Evolutionary conservation across 2,113 vertebrate genomes (phyloP), one percentile per base, ranked within the genome.

Genomic region (Mugil cephalus): DNA sequence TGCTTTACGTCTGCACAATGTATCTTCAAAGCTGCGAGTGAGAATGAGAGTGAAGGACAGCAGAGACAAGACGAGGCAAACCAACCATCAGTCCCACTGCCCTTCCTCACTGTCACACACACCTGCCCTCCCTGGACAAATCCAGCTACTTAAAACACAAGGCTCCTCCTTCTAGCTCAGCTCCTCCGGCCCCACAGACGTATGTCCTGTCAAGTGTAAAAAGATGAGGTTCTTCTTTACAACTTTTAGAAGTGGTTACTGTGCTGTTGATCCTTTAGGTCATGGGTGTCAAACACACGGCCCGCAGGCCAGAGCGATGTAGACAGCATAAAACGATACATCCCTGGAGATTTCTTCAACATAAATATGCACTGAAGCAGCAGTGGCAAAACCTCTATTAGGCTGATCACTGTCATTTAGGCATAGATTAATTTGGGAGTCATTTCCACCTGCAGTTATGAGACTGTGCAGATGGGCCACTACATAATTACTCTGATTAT

Each of bases 71-170:
- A 38, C 52, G 68, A 79, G 64, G 74, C 70, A 83, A 84, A 88
- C 74, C 80, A 64, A 74, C 58, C 74, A 87, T 87, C 80, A 11
- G 45, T 87, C 83, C 81, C 63, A 6, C 46, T 63, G 79, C n/a
- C 50, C 76, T 46, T 58, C 36, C 67, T 73, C 59, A 50, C 54
- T 69, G 74, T 69, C 75, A 75, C 67, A 75, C 67, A 79, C 77
- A 69, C 60, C 77, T 58, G 39, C 64, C 12, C 66, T 65, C 54
- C 59, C 43, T 35, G 53, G 77, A 82, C 77, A 79, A 83, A 81
- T 70, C 68, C 19, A 15, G 61, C 65, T 11, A 65, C 74, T 52
- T 83, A 64, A 42, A 82, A 68, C 77, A 58, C 69, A 45, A 17
- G 58, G 75, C 74, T 47, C 67, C 73, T 78, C 78, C 56, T 72